These are phyloP conservation scores for Phataginus tetradactyla DNA, from an alignment of 2,797 vertebrate genomes.

Conservation along the genomic window DNA sequence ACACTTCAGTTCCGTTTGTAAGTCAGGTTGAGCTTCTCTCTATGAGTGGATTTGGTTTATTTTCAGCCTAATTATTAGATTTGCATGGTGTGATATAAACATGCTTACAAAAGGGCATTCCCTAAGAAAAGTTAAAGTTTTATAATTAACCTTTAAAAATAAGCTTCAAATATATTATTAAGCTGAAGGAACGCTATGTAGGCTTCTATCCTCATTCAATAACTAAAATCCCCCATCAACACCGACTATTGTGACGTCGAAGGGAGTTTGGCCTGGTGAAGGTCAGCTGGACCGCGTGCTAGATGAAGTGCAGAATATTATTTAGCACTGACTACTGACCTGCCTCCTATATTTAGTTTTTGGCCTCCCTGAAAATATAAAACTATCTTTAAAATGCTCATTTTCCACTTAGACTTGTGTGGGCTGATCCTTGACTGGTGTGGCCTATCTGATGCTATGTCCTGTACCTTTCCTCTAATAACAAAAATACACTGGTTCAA, in stretches of 20 bases:
- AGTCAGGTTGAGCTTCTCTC: slow-evolving; percentile 83
- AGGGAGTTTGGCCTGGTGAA: neutral
- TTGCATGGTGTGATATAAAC: slow-evolving; percentile 66
- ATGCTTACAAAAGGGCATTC: slow-evolving; percentile 72
- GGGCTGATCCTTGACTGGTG: neutral
- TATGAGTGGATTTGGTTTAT: slow-evolving; percentile 82
- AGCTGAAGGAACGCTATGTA: slow-evolving; percentile 41
- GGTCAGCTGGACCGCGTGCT: neutral
- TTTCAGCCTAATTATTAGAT: slow-evolving; percentile 82
- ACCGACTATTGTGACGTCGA: neutral
- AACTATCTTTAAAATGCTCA: slow-evolving; percentile 33
- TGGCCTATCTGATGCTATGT: neutral
- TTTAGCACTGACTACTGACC: neutral
- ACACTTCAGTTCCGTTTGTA: slow-evolving; percentile 85
- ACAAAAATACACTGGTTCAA: slow-evolving; percentile 29
- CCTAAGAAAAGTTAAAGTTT: slow-evolving; percentile 70
- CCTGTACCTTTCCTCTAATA: slow-evolving; percentile 19
- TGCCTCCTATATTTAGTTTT: neutral
- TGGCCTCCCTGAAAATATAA: slow-evolving; percentile 8
- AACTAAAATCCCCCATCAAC: neutral
- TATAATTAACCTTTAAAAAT: slow-evolving; percentile 76
- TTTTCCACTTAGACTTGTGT: neutral
- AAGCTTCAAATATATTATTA: neutral
- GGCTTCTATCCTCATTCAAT: slow-evolving; percentile 47
- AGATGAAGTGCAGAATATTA: slow-evolving; percentile 3